A percentile compares a stretch with the other conserved stretches of the same genome.
phyloP scores from a whole-genome alignment of 92 coral and sea anemone genomes.

The Scolanthus callimorphus region DNA sequence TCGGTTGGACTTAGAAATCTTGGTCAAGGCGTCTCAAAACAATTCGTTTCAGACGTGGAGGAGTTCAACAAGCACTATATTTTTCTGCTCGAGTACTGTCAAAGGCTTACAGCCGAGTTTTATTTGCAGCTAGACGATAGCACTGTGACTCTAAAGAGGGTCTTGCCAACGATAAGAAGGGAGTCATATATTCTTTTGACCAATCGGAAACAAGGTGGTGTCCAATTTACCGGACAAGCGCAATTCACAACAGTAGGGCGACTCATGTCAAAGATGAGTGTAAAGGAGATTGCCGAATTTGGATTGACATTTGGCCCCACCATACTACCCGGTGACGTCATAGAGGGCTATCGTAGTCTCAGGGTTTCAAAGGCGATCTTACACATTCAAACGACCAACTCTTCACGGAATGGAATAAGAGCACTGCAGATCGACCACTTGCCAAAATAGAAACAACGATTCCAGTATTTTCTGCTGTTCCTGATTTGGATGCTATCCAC shows the following conservation, averaged over 20 bases:
- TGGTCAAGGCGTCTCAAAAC: not conserved
- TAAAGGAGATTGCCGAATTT: not conserved
- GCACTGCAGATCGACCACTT: not conserved
- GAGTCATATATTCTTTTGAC: not conserved
- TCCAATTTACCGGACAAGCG: not conserved
- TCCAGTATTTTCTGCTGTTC: not conserved
- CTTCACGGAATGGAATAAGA: not conserved
- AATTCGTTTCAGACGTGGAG: not conserved
- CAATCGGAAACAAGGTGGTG: not conserved
- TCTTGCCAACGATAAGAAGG: slow-evolving; percentile 15
- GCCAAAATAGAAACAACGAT: slow-evolving; percentile 6
- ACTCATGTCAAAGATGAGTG: not conserved
- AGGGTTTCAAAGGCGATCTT: not conserved
- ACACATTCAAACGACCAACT: not conserved
- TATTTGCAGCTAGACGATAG: slow-evolving; percentile 7
- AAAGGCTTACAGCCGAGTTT: slow-evolving; percentile 9
- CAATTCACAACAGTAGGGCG: not conserved
- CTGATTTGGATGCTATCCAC: too few species aligned
- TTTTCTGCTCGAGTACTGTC: slow-evolving; percentile 14
- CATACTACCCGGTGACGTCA: not conserved
- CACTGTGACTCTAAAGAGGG: not conserved
- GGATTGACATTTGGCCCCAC: not conserved
- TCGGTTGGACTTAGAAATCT: slow-evolving; percentile 8
- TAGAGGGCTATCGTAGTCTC: not conserved
- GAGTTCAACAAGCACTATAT: slow-evolving; percentile 12